These are phyloP conservation scores for Pterostichus madidus DNA, from an alignment of 2,888 invertebrate genomes.

Conservation along the genomic window DNA sequence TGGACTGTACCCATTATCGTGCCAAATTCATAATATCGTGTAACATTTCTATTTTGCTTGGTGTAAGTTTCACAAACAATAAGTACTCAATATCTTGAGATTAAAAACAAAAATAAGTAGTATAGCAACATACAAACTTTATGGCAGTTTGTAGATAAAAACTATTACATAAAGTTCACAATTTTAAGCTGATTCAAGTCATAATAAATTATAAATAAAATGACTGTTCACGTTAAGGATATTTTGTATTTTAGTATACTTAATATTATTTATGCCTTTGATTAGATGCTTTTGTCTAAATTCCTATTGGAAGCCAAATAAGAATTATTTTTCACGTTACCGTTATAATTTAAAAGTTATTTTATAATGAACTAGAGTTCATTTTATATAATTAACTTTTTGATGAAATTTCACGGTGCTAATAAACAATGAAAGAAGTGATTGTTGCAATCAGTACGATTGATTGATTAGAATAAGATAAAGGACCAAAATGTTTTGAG, in stretches of 20 bases:
- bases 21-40: constrained; percentile 47
- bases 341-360: background rate
- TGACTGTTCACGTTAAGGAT: background rate
- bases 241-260: background rate
- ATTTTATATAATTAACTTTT: constrained; percentile 16
- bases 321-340: background rate
- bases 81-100: constrained; percentile 7
- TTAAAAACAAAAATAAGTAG: background rate
- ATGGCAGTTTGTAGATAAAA: background rate
- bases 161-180: too few species aligned
- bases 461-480: constrained; percentile 55
- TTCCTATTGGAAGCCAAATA: background rate
- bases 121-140: too few species aligned
- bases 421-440: constrained; percentile 44
- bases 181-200: too few species aligned
- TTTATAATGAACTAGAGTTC: background rate
- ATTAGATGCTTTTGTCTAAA: background rate
- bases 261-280: background rate
- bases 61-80: constrained; percentile 40
- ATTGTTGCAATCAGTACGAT: constrained; percentile 54
- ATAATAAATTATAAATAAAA: too few species aligned
- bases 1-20: constrained; percentile 62
- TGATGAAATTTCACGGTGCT: constrained; percentile 51
- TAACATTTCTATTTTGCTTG: constrained; percentile 50
- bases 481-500: constrained; percentile 56